Evolutionary conservation across 1,140 invertebrate species (phyloP).

Genomic region (Drosophila repletoides): DNA sequence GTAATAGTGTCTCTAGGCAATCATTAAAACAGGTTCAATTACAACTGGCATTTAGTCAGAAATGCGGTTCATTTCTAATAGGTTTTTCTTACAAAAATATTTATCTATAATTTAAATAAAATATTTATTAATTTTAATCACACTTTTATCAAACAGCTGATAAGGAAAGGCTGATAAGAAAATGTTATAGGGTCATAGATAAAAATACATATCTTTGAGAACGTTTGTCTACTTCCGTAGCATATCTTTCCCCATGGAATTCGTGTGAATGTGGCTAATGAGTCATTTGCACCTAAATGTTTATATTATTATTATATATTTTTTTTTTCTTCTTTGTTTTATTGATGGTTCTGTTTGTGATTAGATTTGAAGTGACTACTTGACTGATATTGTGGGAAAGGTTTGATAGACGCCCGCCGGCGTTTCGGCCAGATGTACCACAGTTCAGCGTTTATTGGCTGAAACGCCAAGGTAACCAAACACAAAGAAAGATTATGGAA

Average conservation of each 20-base stretch:
- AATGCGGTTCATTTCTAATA: too few species aligned
- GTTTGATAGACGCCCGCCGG: not conserved
- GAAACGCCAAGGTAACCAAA: too few species aligned
- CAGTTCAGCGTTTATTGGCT: too few species aligned
- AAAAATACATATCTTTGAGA: not conserved
- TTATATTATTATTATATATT: slow-evolving; percentile 2
- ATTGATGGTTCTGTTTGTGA: not conserved
- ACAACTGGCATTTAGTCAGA: too few species aligned
- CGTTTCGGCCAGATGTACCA: not conserved
- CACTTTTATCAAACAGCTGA: too few species aligned
- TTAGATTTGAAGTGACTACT: slow-evolving; percentile 13
- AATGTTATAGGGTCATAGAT: not conserved
- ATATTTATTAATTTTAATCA: not conserved
- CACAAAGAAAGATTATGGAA: too few species aligned
- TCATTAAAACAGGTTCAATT: too few species aligned
- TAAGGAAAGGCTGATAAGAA: too few species aligned
- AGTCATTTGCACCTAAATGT: slow-evolving; percentile 33
- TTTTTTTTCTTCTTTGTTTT: slow-evolving; percentile 1
- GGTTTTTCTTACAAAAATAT: not conserved
- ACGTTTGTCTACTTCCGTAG: slow-evolving; percentile 2
- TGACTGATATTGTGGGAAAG: slow-evolving; percentile 16
- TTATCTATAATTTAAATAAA: too few species aligned
- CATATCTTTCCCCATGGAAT: not conserved
- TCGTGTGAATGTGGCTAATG: not conserved
- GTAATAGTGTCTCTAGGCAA: too few species aligned